Conservation (phyloP, 2,888 invertebrate genomes). For the Geophilus truncorum region DNA sequence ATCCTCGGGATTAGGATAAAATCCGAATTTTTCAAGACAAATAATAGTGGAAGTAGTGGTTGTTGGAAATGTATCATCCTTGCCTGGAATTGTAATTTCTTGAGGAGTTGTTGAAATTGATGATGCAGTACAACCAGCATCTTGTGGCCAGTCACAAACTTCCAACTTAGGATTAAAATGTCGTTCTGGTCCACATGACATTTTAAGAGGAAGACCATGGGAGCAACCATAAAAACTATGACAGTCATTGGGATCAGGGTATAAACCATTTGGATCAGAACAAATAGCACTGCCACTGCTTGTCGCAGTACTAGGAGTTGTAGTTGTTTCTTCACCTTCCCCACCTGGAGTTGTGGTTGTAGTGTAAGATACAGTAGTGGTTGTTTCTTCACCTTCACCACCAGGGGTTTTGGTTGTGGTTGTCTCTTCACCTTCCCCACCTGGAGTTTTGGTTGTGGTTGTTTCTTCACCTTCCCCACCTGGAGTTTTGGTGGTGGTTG, state of each 20-base stretch:
- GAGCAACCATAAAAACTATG: conserved; percentile 37
- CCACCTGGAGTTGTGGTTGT: no score
- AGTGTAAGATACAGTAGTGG: no score
- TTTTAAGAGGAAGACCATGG: conserved; percentile 34
- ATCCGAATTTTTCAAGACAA: not conserved
- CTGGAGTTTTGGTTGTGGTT: no score
- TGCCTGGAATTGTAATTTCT: not conserved
- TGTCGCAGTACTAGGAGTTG: no score
- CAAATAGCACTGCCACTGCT: not conserved
- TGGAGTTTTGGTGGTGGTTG: no score
- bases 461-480: no score
- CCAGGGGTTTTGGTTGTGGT: no score
- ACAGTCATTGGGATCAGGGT: conserved; percentile 35
- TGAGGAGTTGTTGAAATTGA: not conserved
- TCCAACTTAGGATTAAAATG: conserved; percentile 36
- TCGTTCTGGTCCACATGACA: conserved; percentile 34
- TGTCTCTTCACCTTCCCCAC: no score
- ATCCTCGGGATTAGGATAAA: not conserved
- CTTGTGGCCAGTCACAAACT: conserved; percentile 39
- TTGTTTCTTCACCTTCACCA: no score
- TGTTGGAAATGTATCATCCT: not conserved
- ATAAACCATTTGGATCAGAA: conserved; percentile 34
- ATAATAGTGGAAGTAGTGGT: not conserved
- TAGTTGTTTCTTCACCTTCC: no score
- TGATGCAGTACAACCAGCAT: conserved; percentile 34